These are phyloP conservation scores for Meandrina meandrites DNA, from an alignment of 92 coral and sea anemone species.

Conservation along the genomic window DNA sequence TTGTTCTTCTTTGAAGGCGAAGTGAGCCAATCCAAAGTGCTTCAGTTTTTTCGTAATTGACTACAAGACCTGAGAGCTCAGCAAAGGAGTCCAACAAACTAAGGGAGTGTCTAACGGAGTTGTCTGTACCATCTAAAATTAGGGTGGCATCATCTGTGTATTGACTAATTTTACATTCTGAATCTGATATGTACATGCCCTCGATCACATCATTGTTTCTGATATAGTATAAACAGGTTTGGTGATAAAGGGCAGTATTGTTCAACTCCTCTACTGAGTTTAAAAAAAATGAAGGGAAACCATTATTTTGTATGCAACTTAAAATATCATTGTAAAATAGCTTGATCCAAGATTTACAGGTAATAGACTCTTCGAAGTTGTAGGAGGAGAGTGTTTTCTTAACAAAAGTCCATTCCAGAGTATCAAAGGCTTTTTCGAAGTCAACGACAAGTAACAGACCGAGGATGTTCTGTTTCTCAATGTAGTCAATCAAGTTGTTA, in stretches of 20 bases:
- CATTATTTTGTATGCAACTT: slow-evolving; percentile 29
- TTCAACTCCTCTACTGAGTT: slow-evolving; percentile 16
- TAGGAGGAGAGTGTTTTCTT: too few species aligned
- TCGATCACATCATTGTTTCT: slow-evolving; percentile 6
- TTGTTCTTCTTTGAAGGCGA: too few species aligned
- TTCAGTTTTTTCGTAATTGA: too few species aligned
- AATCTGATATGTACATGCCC: slow-evolving; percentile 13
- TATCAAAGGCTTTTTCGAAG: not conserved
- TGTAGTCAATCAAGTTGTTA: too few species aligned
- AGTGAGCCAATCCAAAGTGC: too few species aligned
- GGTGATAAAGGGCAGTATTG: slow-evolving; percentile 21
- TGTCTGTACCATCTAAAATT: slow-evolving; percentile 30
- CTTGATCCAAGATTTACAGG: slow-evolving; percentile 22
- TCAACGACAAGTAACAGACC: not conserved
- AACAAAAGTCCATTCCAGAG: slow-evolving; percentile 18
- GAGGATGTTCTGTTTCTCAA: not conserved
- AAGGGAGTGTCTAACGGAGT: not conserved
- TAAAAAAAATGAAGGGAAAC: not conserved
- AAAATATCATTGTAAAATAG: slow-evolving; percentile 9
- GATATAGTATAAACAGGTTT: slow-evolving; percentile 9
- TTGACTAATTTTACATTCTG: slow-evolving; percentile 34
- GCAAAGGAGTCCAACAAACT: slow-evolving; percentile 24
- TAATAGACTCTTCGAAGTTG: slow-evolving; percentile 11
- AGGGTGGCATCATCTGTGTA: slow-evolving; percentile 41
- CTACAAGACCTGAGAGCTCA: slow-evolving; percentile 7